Evolutionary conservation across 1,140 invertebrate genomes (phyloP).

Genomic region (Protaetia brevitarsis): DNA sequence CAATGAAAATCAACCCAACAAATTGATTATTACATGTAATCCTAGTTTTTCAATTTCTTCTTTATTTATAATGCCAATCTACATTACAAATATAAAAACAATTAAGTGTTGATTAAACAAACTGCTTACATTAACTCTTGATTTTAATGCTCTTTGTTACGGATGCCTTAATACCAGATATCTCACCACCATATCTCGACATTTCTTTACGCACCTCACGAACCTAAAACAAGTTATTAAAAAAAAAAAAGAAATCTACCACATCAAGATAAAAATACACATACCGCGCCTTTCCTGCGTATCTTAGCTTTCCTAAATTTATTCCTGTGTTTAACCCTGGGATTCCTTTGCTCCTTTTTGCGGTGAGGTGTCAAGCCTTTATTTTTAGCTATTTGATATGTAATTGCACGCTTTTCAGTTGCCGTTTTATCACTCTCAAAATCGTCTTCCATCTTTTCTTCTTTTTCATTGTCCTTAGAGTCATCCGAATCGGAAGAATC

Average conservation of each 20-base stretch:
- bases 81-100: neutral
- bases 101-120: neutral
- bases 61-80: neutral
- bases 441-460: too few species aligned
- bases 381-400: conserved; percentile 92
- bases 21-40: neutral
- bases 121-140: conserved; percentile 53
- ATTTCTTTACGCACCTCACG: conserved; percentile 76
- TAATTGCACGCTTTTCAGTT: conserved; percentile 72
- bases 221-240: conserved; percentile 55
- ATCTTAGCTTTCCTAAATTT: conserved; percentile 90
- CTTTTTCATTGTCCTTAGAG: too few species aligned
- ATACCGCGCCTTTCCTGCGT: conserved; percentile 81
- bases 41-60: neutral
- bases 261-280: conserved; percentile 35
- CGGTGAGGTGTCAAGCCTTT: conserved; percentile 86
- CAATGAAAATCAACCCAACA: neutral
- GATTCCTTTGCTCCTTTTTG: conserved; percentile 90
- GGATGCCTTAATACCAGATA: conserved; percentile 85
- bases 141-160: conserved; percentile 85
- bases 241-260: conserved; percentile 4
- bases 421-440: too few species aligned
- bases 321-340: conserved; percentile 86
- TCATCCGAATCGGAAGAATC: too few species aligned
- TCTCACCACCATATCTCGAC: conserved; percentile 80